phyloP scores from a whole-genome alignment of 2,888 invertebrate genomes.

The Erebia palarica region DNA sequence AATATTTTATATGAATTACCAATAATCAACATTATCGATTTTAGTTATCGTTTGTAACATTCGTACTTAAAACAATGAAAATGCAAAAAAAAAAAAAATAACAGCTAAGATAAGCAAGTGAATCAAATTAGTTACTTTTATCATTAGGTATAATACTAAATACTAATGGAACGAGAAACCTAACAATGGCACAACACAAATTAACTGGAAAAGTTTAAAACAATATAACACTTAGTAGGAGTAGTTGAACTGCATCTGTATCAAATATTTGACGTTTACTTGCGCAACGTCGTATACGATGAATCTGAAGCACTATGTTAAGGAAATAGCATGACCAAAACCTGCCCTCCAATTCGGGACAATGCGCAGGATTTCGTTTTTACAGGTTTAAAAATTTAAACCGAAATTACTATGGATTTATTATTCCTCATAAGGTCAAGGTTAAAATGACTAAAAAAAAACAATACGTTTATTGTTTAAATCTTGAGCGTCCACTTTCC shows the following conservation, averaged over 20 bases:
- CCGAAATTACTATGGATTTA: no score
- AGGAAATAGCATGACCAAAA: no score
- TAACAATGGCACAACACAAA: not conserved
- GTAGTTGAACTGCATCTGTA: slow-evolving; percentile 93
- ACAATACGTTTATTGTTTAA: no score
- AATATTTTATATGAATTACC: not conserved
- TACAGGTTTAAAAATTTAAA: no score
- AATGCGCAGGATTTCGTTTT: no score
- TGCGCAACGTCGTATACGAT: slow-evolving; percentile 98
- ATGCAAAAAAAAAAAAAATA: slow-evolving; percentile 7
- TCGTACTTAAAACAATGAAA: not conserved
- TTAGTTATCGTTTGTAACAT: not conserved
- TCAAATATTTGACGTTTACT: slow-evolving; percentile 93
- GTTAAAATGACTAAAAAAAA: no score
- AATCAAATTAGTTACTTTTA: no score
- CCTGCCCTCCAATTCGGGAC: no score
- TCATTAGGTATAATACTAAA: not conserved
- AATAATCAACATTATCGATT: not conserved
- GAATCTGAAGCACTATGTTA: slow-evolving; percentile 76
- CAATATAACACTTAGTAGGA: slow-evolving; percentile 63
- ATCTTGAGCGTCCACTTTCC: no score
- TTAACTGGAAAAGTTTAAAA: not conserved
- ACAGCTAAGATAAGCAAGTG: not conserved
- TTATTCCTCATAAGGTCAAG: no score
- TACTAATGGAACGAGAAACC: not conserved